These are phyloP conservation scores for Stegana nigrithorax DNA, from an alignment of 2,888 invertebrate genomes.

Conservation along the genomic window DNA sequence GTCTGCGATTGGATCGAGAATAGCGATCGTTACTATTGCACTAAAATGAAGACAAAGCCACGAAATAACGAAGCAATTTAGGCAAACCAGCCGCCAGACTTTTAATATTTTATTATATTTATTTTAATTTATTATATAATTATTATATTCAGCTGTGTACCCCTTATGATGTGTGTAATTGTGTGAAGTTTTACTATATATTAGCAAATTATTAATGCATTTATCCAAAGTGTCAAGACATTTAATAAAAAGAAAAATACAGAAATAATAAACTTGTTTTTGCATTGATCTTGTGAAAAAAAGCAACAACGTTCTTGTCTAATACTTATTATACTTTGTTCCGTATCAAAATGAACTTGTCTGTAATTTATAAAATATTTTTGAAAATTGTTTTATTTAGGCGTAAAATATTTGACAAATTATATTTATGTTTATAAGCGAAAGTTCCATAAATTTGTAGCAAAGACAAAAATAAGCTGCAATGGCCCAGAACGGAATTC, in stretches of 20 bases:
- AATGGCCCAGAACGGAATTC: neutral
- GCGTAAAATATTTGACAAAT: neutral
- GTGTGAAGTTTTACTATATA: no score
- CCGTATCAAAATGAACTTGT: neutral
- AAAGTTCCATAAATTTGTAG: neutral
- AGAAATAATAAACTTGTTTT: no score
- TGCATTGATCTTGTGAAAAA: no score
- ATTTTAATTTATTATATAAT: neutral
- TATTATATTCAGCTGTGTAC: no score
- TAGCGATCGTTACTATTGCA: conserved; percentile 72
- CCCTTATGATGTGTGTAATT: no score
- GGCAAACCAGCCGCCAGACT: neutral
- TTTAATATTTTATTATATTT: neutral
- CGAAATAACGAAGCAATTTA: conserved; percentile 43
- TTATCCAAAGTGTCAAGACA: no score
- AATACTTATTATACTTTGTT: neutral
- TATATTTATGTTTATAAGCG: neutral
- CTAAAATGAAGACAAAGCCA: conserved; percentile 44
- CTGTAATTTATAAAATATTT: neutral
- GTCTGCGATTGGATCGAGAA: conserved; percentile 87
- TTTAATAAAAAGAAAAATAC: no score
- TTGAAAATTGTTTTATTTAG: conserved; percentile 1
- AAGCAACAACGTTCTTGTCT: neutral
- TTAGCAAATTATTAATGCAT: no score
- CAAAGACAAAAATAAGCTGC: neutral